These are phyloP conservation scores for Alviniconcha strummeri DNA, from an alignment of 2,888 invertebrate species.

Conservation along the genomic window DNA sequence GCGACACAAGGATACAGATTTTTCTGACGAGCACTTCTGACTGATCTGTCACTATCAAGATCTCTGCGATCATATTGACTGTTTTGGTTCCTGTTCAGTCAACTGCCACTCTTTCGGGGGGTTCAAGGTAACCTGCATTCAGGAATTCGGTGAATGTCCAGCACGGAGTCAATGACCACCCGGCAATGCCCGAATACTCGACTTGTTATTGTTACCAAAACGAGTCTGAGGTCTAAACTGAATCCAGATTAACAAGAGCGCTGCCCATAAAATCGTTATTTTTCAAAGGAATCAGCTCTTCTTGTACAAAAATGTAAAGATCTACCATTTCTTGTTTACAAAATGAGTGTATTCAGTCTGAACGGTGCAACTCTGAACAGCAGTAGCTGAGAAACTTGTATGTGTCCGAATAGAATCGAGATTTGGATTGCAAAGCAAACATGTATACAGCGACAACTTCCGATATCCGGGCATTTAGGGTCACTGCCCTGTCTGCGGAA, in stretches of 20 bases:
- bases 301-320: too few species aligned
- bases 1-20: slow-evolving; percentile 56
- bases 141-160: background rate
- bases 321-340: too few species aligned
- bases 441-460: background rate
- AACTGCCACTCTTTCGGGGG: background rate
- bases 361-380: too few species aligned
- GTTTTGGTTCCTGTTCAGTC: background rate
- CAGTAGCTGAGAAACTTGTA: too few species aligned
- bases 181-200: background rate
- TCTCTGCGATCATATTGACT: slow-evolving; percentile 49
- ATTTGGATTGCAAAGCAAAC: background rate
- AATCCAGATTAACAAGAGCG: background rate
- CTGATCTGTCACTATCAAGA: slow-evolving; percentile 51
- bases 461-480: slow-evolving; percentile 31
- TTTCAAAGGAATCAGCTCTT: too few species aligned
- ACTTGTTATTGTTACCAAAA: background rate
- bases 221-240: slow-evolving; percentile 12
- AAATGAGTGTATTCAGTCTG: too few species aligned
- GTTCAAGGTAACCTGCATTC: slow-evolving; percentile 15
- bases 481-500: slow-evolving; percentile 26
- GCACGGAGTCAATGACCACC: slow-evolving; percentile 21
- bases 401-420: background rate
- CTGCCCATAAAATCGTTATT: too few species aligned
- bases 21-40: slow-evolving; percentile 49